phyloP scores from a whole-genome alignment of 1,140 invertebrate species.

The Drosophila lacteicornis region DNA sequence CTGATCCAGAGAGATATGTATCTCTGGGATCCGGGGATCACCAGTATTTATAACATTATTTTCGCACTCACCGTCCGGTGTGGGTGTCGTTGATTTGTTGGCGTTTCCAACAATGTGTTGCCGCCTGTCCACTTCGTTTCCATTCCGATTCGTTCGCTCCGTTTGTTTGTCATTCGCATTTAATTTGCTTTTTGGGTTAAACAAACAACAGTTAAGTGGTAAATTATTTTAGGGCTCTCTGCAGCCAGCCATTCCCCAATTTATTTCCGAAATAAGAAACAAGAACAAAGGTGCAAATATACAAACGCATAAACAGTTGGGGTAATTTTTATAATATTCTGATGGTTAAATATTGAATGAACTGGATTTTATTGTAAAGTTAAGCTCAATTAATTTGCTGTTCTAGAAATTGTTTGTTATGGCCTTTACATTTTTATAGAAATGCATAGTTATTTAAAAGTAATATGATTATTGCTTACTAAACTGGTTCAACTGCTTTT shows the following conservation, averaged over 20 bases:
- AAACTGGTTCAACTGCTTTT: not conserved
- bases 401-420: too few relatives aligned
- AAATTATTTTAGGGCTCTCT: conserved; percentile 53
- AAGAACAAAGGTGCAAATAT: conserved; percentile 35
- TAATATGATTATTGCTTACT: not conserved
- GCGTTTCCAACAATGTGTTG: conserved; percentile 38
- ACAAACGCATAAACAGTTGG: conserved; percentile 11
- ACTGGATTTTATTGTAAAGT: not conserved
- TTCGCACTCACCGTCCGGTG: conserved; percentile 57
- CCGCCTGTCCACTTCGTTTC: conserved; percentile 28
- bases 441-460: not conserved
- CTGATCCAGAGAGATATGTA: conserved; percentile 14
- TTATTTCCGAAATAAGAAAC: conserved; percentile 34
- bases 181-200: conserved; percentile 59
- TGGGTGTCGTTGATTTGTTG: conserved; percentile 51
- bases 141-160: conserved; percentile 10
- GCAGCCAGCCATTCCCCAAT: conserved; percentile 40
- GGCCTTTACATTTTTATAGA: not conserved
- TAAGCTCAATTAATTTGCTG: not conserved
- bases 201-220: conserved; percentile 59
- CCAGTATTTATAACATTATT: conserved; percentile 80
- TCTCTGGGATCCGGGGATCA: conserved; percentile 47
- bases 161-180: conserved; percentile 54
- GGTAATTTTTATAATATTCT: not conserved
- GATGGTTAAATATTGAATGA: too few relatives aligned